phyloP scores from a whole-genome alignment of 2,113 vertebrate genomes.

The Cottus gobio region DNA sequence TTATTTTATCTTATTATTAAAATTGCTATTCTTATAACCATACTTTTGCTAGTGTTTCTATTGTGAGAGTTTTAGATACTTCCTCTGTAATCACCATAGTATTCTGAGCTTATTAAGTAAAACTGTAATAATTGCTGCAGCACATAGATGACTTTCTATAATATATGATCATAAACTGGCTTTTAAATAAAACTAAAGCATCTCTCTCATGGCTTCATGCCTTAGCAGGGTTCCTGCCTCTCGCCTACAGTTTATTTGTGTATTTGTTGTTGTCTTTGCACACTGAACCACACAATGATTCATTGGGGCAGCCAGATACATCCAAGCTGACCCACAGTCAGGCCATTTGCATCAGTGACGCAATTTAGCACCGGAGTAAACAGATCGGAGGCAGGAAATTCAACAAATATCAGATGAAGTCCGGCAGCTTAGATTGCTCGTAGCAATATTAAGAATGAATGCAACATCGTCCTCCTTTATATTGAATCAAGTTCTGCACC shows the following conservation, averaged over 20 bases:
- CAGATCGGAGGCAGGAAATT: neutral
- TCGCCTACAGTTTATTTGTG: neutral
- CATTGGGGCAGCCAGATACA: conserved; percentile 1
- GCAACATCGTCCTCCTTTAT: neutral
- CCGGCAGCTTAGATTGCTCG: neutral
- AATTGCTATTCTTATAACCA: neutral
- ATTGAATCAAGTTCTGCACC: too few species aligned
- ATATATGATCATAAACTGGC: neutral
- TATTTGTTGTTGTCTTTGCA: conserved; percentile 15
- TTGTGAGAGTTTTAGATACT: too few species aligned
- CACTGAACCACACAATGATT: conserved; percentile 28
- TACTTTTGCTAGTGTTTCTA: too few species aligned
- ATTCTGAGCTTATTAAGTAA: too few species aligned
- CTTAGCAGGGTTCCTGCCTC: neutral
- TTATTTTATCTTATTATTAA: neutral
- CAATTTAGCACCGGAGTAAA: conserved; percentile 37
- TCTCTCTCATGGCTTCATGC: neutral
- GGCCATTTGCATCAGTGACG: conserved; percentile 30
- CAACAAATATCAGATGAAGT: neutral
- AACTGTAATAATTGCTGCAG: too few species aligned
- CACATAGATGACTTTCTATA: neutral
- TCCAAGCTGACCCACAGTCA: too few species aligned
- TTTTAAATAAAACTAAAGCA: neutral
- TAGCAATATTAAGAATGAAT: neutral
- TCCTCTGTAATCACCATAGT: neutral